phyloP scores from a whole-genome alignment of 2,888 invertebrate species.

The Cantharis rufa region DNA sequence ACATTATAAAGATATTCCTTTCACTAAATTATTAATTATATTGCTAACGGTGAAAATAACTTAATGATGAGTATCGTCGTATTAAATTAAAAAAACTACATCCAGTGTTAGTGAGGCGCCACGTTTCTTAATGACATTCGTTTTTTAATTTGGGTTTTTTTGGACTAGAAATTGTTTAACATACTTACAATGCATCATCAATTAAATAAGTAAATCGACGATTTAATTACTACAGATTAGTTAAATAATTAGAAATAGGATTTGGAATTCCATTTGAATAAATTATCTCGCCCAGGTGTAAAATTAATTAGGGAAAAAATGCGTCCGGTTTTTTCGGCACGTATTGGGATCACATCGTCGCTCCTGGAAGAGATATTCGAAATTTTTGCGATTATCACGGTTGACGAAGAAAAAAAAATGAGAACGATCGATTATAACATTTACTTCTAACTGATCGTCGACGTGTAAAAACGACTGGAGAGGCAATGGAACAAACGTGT shows the following conservation, averaged over 20 bases:
- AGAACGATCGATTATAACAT: conserved; percentile 21
- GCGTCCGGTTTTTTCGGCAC: background rate
- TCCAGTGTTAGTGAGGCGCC: background rate
- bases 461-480: conserved; percentile 20
- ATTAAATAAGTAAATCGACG: conserved; percentile 1
- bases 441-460: conserved; percentile 26
- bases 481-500: conserved; percentile 36
- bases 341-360: background rate
- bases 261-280: background rate
- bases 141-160: background rate
- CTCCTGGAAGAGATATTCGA: background rate
- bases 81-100: background rate
- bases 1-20: background rate
- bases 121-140: conserved; percentile 3
- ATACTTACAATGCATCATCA: conserved; percentile 1
- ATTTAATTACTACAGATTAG: background rate
- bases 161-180: background rate
- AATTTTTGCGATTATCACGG: background rate
- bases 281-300: background rate
- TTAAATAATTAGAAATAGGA: background rate
- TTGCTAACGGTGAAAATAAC: background rate
- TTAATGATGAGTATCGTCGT: background rate
- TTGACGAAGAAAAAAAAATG: background rate
- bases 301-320: background rate
- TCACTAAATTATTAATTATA: conserved; percentile 3